Evolutionary conservation across 2,888 invertebrate genomes (phyloP).

Genomic region (Drosophila hawaiiensis): DNA sequence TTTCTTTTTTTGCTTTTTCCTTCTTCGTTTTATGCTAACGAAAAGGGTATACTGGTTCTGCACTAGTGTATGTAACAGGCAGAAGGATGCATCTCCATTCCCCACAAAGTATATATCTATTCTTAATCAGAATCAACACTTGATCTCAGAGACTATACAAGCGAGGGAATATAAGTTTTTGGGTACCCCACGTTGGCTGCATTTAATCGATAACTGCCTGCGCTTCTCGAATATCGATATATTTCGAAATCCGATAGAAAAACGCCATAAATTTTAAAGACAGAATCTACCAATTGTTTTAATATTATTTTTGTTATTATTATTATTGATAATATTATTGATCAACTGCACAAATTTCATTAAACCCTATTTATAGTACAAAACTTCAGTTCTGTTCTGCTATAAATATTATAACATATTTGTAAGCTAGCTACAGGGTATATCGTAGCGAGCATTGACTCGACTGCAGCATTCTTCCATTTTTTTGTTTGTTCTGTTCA

Average conservation of each 20-base stretch:
- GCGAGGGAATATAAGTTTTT: background rate
- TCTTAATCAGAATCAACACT: background rate
- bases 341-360: too few species aligned
- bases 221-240: background rate
- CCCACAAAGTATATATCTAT: background rate
- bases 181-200: too few species aligned
- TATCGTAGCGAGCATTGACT: background rate
- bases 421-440: background rate
- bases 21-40: background rate
- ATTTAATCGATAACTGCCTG: background rate
- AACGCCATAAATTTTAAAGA: background rate
- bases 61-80: background rate
- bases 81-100: background rate
- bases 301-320: background rate
- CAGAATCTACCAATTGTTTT: background rate
- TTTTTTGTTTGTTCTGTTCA: slow-evolving; percentile 29
- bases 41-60: background rate
- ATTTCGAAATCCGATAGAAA: background rate
- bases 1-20: slow-evolving; percentile 32
- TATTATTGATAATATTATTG: background rate
- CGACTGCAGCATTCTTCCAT: background rate
- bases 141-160: too few species aligned
- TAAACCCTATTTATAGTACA: too few species aligned
- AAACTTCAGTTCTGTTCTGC: background rate
- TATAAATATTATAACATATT: background rate